Conservation (phyloP, 30 jellyfish, hydroid and myxozoan species). For the Hydra vulgaris region DNA sequence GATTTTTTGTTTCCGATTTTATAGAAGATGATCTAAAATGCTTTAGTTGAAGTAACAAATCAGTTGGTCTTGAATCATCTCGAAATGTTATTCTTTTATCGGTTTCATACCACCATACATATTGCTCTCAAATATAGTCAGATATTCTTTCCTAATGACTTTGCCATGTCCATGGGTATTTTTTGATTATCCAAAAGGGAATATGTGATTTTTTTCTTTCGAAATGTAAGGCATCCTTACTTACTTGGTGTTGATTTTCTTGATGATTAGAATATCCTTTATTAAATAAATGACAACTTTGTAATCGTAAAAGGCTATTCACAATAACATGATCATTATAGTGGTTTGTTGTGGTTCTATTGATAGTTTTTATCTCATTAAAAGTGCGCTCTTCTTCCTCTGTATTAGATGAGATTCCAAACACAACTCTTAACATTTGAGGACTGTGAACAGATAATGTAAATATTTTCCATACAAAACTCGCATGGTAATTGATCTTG, state of each 20-base stretch:
- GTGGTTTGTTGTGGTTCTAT: constrained; percentile 16
- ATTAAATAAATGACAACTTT: constrained; percentile 7
- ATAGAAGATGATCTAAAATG: constrained; percentile 12
- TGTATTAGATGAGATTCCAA: constrained; percentile 13
- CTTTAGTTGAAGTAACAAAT: neutral
- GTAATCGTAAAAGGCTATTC: constrained; percentile 14
- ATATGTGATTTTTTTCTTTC: constrained; percentile 8
- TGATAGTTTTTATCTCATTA: constrained; percentile 6
- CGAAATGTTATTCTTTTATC: constrained; percentile 7
- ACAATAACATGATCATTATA: constrained; percentile 8
- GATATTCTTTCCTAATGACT: constrained; percentile 12
- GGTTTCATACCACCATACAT: constrained; percentile 15
- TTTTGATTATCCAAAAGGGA: constrained; percentile 16
- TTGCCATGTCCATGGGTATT: constrained; percentile 22
- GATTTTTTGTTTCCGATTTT: constrained; percentile 1
- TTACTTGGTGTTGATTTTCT: constrained; percentile 5
- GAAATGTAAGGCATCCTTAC: neutral
- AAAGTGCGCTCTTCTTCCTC: constrained; percentile 33
- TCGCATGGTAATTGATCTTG: constrained; percentile 12
- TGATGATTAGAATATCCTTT: constrained; percentile 7
- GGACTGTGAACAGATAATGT: constrained; percentile 22
- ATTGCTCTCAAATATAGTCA: constrained; percentile 11
- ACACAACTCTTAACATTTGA: neutral
- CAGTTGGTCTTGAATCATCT: constrained; percentile 13
- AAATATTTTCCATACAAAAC: constrained; percentile 10